phyloP scores from a whole-genome alignment of 2,888 invertebrate species.

The Sesia bembeciformis region DNA sequence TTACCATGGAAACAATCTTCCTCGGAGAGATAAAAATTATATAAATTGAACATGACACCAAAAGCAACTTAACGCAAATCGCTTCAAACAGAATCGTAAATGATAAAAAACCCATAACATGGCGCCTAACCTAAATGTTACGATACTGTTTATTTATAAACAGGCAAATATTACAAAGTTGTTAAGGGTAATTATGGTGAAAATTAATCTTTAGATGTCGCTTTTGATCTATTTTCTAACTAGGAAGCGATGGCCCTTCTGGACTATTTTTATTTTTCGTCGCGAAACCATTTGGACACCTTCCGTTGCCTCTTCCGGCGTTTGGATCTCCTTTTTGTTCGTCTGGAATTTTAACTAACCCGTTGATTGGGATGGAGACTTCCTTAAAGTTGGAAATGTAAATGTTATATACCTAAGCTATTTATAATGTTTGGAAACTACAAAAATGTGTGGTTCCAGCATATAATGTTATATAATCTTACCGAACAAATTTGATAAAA shows the following conservation, averaged over 20 bases:
- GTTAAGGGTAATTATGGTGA: slow-evolving; percentile 43
- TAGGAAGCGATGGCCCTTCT: slow-evolving; percentile 32
- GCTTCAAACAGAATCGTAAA: not conserved
- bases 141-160: slow-evolving; percentile 15
- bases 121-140: slow-evolving; percentile 15
- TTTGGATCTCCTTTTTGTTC: slow-evolving; percentile 21
- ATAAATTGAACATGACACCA: not conserved
- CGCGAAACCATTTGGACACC: slow-evolving; percentile 30
- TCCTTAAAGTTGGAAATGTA: not conserved
- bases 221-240: slow-evolving; percentile 56
- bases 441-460: too few relatives aligned
- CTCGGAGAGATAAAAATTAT: not conserved
- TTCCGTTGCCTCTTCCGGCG: slow-evolving; percentile 33
- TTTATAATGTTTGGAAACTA: too few relatives aligned
- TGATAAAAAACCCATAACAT: not conserved
- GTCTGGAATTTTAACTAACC: slow-evolving; percentile 32
- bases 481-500: too few relatives aligned
- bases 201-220: slow-evolving; percentile 34
- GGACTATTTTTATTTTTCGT: slow-evolving; percentile 27
- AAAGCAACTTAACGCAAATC: not conserved
- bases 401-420: too few relatives aligned
- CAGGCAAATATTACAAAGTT: slow-evolving; percentile 20
- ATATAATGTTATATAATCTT: too few relatives aligned
- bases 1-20: too few relatives aligned
- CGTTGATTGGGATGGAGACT: slow-evolving; percentile 2